Evolutionary conservation across 2,113 vertebrate species (phyloP), one percentile per base, ranked within the genome.

Genomic region (Brachyistius frenatus): DNA sequence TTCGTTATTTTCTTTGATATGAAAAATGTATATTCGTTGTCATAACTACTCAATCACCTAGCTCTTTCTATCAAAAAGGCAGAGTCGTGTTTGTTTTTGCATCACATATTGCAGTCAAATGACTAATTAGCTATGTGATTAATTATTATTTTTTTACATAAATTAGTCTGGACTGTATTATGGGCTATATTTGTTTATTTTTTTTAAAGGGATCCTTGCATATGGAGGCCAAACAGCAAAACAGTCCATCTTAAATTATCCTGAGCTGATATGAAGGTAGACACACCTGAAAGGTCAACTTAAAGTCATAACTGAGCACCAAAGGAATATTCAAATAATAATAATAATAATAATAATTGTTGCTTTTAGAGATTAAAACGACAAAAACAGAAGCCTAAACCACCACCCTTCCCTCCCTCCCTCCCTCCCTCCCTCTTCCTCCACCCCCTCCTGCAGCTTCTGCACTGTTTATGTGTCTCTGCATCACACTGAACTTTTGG

Each of bases 381-480:
- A 23, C 23, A 23, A 23, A 23, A 35, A 33, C 11, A 11, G 71
- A 76, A 23, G 23, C 23, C 23, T 23, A 23, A 76, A 54, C 10
- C 69, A 77, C 35, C 32, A 71, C 23, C 55, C 73, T 36, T 67
- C n/a, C 8, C 63, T 7, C 32, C 49, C 30, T 23, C 23, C 10
- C 69, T 73, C 35, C 32, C 66, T 23, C 55, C 73, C 31, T 67
- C n/a, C 8, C 63, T 7, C 32, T 41, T 16, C n/a, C 46, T 10
- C n/a, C 31, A 0, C 62, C 73, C 0, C 53, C 13, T 31, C 63
- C 32, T 37, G 14, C 44, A 58, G 4, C 54, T 72, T 41, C 78
- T 82, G 68, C 63, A 73, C 63, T 81, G 60, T 86, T 79, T 81
- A 61, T 74, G 54, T 83, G 50, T 77, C 76, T 3, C 82, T 56